Evolutionary conservation across 2,888 invertebrate genomes (phyloP), one percentile per base, ranked within the genome.

Genomic region (Chymomyza amoena): DNA sequence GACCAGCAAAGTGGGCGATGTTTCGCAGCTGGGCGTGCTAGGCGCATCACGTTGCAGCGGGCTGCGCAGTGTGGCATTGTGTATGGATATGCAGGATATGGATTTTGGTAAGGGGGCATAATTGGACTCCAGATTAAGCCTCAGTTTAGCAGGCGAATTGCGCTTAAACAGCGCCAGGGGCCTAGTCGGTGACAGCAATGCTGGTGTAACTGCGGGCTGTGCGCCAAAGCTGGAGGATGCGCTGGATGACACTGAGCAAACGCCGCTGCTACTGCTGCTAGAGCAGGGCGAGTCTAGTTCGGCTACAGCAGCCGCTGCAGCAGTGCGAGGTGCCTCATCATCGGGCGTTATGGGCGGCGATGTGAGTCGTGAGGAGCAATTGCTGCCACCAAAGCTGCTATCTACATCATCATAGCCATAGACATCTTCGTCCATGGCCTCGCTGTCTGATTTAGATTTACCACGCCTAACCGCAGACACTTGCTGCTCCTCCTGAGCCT

Each of bases 281-380:
- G 80, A 73, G 76, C 81, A 80, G 15, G 90, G 89, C 0, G 88
- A 88, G 20, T 86, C 84, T 10, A 84, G 52, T 6, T 88, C 84
- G 13, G 77, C 61, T 25, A 65, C 67, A 0, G 76, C 72, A 1
- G 76, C 60, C 7, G 50, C n/a, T 28, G 86, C 72, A 25, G 84
- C 84, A 18, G 84, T 85, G 76, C 87, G 75, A n/a, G 85, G 84
- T 39, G 84, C 76, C 72, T 89, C 88, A 61, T 89, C 77, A 39
- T 81, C 89, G 5, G 89, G 90, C 16, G 90, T 89, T 25, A 89
- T 78, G 28, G 90, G 90, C n/a, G 90, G 89, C 65, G 90, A 90
- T 66, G 90, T 90, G 45, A 90, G 73, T 1, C 90, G 89, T 20
- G 90, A 89, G 1, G 89, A 90, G 77, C 89, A 90, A 67, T 79